phyloP scores from a whole-genome alignment of 2,797 vertebrate species.

The Schizopygopsis pylzovi region DNA sequence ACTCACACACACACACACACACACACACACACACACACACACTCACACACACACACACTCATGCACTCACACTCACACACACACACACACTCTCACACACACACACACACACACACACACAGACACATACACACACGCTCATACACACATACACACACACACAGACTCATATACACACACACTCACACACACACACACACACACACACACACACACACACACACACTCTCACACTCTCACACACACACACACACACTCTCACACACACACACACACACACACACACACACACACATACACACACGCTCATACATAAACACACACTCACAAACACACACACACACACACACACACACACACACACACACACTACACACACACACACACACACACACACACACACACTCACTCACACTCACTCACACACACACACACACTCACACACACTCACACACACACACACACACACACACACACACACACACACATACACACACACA shows the following conservation, averaged over 20 bases:
- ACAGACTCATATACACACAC: background rate
- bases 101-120: too few species aligned
- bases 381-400: too few species aligned
- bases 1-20: background rate
- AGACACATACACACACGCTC: accelerated
- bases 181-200: background rate
- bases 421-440: background rate
- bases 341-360: accelerated
- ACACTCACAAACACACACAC: background rate
- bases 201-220: too few species aligned
- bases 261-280: too few species aligned
- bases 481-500: background rate
- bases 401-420: background rate
- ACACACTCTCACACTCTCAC: accelerated
- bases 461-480: background rate
- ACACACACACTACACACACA: background rate
- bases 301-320: background rate
- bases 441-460: accelerated
- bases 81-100: too few species aligned
- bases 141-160: background rate
- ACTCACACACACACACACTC: background rate
- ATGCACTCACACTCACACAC: background rate
- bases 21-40: too few species aligned
- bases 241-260: background rate
- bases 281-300: background rate